These are phyloP conservation scores for Anoplolepis gracilipes DNA, from an alignment of 1,140 invertebrate species.

Conservation along the genomic window DNA sequence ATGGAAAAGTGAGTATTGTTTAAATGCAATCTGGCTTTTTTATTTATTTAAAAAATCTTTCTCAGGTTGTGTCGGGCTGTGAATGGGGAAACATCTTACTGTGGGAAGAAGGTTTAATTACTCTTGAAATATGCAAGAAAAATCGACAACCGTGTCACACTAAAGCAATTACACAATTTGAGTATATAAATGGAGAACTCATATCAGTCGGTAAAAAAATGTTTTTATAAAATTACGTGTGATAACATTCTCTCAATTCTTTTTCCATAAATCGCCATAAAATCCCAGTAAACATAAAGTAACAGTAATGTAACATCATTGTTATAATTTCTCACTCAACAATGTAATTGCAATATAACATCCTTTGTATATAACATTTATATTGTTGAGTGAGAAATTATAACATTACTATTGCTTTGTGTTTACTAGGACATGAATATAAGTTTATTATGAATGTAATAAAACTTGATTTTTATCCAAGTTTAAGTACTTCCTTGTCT, in stretches of 20 bases:
- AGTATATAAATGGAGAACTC: constrained; percentile 88
- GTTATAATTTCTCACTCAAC: no score
- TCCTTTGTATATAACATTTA: no score
- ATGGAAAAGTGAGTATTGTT: constrained; percentile 90
- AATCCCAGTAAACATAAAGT: no score
- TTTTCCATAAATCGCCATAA: constrained; percentile 5
- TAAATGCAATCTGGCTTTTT: neutral
- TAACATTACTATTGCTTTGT: no score
- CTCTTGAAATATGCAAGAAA: constrained; percentile 91
- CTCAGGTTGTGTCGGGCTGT: constrained; percentile 92
- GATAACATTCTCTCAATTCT: neutral
- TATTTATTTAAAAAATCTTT: constrained; percentile 27
- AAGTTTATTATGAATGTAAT: neutral
- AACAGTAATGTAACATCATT: no score
- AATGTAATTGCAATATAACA: no score
- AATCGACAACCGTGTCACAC: constrained; percentile 91
- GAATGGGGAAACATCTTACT: constrained; percentile 96
- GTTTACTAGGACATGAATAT: neutral
- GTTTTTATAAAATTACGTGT: neutral
- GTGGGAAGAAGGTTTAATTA: constrained; percentile 95
- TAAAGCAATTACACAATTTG: constrained; percentile 91
- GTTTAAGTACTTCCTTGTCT: neutral
- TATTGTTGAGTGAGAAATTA: no score
- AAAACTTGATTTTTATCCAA: neutral
- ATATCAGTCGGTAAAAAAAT: constrained; percentile 86